Conservation (phyloP, 2,888 invertebrate genomes). For the Dicycla oo region DNA sequence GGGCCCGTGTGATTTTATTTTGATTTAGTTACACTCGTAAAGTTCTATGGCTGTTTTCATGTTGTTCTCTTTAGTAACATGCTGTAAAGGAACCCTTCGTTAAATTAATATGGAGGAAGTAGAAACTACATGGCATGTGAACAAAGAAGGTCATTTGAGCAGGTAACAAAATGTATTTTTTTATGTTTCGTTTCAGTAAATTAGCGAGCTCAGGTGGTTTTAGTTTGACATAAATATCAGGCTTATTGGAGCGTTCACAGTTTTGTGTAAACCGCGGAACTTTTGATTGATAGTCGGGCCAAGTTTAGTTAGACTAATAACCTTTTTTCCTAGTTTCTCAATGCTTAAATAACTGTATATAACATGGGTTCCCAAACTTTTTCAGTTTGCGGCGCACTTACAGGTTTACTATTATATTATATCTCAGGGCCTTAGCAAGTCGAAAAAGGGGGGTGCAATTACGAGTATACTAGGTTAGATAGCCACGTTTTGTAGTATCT, state of each 20-base stretch:
- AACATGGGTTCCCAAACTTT: no score
- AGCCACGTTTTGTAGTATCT: no score
- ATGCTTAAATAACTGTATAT: background rate
- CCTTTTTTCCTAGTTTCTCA: constrained; percentile 19
- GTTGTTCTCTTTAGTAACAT: constrained; percentile 51
- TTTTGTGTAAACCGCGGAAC: constrained; percentile 42
- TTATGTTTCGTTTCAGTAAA: constrained; percentile 17
- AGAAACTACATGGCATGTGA: constrained; percentile 13
- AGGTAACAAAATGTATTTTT: constrained; percentile 9
- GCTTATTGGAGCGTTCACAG: constrained; percentile 28
- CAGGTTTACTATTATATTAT: no score
- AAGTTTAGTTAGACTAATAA: constrained; percentile 39
- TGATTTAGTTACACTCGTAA: constrained; percentile 73
- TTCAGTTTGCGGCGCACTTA: no score
- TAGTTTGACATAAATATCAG: constrained; percentile 42
- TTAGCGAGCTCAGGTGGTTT: constrained; percentile 28
- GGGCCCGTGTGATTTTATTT: constrained; percentile 74
- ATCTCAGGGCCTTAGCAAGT: no score
- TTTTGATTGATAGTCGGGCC: constrained; percentile 57
- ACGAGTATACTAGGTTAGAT: no score
- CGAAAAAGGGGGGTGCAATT: no score
- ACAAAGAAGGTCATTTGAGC: constrained; percentile 25
- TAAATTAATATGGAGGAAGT: constrained; percentile 33
- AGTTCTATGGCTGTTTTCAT: constrained; percentile 55
- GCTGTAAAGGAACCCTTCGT: constrained; percentile 44